Conservation (phyloP, 2,113 vertebrate species). For the Progne subis region DNA sequence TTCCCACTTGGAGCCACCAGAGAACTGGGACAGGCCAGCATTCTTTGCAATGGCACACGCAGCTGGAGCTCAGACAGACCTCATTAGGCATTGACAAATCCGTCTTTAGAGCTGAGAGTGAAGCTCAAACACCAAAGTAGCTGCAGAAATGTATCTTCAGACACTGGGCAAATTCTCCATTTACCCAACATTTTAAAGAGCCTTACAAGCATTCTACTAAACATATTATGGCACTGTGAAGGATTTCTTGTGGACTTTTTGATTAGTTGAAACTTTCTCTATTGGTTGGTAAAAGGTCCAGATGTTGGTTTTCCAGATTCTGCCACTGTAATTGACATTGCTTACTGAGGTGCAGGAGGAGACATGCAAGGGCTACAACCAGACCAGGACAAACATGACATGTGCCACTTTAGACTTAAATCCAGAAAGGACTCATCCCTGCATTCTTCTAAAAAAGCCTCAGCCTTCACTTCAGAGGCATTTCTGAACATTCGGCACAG, state of each 20-base stretch:
- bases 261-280: background rate
- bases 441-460: background rate
- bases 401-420: background rate
- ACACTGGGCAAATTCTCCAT: background rate
- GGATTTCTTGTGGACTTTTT: background rate
- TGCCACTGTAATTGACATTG: background rate
- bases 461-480: background rate
- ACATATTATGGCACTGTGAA: background rate
- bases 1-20: background rate
- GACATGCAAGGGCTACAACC: background rate
- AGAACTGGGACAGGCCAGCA: background rate
- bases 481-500: background rate
- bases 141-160: background rate
- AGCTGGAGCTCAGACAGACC: constrained; percentile 23
- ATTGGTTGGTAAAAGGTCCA: background rate
- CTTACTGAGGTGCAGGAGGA: background rate
- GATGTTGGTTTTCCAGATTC: background rate
- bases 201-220: background rate
- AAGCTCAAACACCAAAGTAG: background rate
- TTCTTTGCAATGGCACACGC: background rate
- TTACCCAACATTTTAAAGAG: background rate
- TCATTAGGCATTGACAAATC: background rate
- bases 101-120: background rate
- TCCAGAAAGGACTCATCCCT: background rate
- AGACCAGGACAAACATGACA: background rate